Evolutionary conservation across 2,113 vertebrate genomes (phyloP).

Genomic region (Sebastes fasciatus): DNA sequence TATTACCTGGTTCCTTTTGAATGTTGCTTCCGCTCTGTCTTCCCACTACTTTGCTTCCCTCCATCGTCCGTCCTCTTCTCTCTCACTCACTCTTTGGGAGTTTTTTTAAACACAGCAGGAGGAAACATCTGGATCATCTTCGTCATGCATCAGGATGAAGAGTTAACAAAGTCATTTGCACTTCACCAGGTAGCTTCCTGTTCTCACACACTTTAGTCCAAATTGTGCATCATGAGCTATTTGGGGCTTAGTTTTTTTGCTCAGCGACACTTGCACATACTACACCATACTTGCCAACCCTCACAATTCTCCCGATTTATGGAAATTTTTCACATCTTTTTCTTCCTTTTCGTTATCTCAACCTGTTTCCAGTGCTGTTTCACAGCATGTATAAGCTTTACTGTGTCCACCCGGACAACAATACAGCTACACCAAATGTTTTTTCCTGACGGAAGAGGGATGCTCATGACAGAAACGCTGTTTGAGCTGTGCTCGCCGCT

Average conservation of each 20-base stretch:
- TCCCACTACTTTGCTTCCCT: conserved; percentile 18
- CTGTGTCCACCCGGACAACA: too few relatives aligned
- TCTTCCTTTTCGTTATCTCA: too few relatives aligned
- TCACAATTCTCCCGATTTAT: too few relatives aligned
- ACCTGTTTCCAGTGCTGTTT: too few relatives aligned
- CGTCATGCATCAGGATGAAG: background rate
- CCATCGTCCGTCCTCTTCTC: conserved; percentile 46
- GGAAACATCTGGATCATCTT: conserved; percentile 25
- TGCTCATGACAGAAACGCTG: too few relatives aligned
- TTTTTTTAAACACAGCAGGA: background rate
- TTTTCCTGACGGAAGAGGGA: too few relatives aligned
- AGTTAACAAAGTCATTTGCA: conserved; percentile 18
- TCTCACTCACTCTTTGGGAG: conserved; percentile 19
- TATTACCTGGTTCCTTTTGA: conserved; percentile 88
- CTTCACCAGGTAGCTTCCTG: background rate
- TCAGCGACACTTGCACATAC: background rate
- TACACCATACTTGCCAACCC: too few relatives aligned
- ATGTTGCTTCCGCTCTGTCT: conserved; percentile 82
- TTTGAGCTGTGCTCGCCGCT: too few relatives aligned
- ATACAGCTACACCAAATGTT: too few relatives aligned
- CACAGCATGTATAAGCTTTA: too few relatives aligned
- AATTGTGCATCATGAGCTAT: background rate
- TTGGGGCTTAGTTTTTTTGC: background rate
- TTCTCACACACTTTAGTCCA: background rate
- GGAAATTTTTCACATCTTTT: too few relatives aligned